Percentiles rank a stretch among this genome's conserved stretches.
Conservation (phyloP, 2,113 vertebrate genomes). For the Platichthys stellatus region DNA sequence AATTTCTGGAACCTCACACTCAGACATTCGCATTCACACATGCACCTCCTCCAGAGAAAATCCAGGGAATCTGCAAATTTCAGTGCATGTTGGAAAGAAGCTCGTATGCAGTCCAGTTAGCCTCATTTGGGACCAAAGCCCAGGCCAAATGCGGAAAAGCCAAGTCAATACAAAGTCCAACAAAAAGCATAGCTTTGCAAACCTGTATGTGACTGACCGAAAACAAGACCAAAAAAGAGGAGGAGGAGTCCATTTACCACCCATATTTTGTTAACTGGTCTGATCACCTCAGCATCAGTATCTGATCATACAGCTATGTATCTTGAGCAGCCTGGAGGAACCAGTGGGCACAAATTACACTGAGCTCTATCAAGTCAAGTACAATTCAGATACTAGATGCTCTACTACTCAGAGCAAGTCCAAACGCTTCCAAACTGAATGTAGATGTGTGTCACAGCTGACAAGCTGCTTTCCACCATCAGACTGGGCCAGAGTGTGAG, state of each 20-base stretch:
- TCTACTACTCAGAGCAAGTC: background rate
- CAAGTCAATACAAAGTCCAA: background rate
- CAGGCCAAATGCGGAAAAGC: no score
- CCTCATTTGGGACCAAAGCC: no score
- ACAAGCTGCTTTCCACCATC: background rate
- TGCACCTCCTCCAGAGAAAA: no score
- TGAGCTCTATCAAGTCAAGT: background rate
- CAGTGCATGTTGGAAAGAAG: no score
- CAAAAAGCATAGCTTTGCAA: background rate
- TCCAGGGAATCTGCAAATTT: no score
- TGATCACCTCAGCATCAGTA: background rate
- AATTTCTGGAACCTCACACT: no score
- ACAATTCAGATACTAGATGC: background rate
- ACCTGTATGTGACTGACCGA: background rate
- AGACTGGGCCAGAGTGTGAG: background rate
- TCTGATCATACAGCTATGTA: background rate
- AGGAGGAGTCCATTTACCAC: background rate
- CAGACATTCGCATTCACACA: no score
- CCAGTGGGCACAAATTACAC: background rate
- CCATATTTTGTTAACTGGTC: background rate
- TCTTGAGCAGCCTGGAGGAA: background rate
- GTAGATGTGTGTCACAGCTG: background rate
- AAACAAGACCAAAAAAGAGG: background rate
- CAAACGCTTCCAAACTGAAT: background rate
- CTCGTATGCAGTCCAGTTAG: no score